Conservation (phyloP, 1,140 invertebrate species). For the Piezodorus guildinii region DNA sequence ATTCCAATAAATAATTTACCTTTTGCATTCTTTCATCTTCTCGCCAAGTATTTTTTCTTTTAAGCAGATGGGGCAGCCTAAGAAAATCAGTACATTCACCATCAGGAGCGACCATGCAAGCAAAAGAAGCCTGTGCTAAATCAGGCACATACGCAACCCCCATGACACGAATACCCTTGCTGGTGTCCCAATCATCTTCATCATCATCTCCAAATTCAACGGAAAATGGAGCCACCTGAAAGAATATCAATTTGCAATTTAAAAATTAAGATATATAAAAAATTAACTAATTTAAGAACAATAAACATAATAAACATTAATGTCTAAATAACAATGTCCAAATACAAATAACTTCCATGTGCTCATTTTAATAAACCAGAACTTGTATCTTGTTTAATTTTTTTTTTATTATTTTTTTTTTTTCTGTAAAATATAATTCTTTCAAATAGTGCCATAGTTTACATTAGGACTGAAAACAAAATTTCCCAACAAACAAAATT, state of each 20-base stretch:
- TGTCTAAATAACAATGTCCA: no score
- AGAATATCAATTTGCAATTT: background rate
- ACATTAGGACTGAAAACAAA: no score
- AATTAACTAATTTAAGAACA: no score
- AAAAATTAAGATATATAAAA: no score
- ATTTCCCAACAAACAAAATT: no score
- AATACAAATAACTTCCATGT: no score
- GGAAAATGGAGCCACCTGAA: constrained; percentile 65
- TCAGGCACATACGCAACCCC: constrained; percentile 80
- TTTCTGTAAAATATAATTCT: no score
- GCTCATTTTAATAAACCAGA: no score
- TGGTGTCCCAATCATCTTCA: constrained; percentile 82
- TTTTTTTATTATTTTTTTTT: no score
- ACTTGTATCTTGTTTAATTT: no score
- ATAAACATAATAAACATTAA: no score
- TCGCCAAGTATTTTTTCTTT: constrained; percentile 62
- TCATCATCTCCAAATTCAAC: constrained; percentile 70
- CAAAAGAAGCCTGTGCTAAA: constrained; percentile 75
- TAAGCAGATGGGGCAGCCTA: constrained; percentile 71
- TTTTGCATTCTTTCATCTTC: constrained; percentile 60
- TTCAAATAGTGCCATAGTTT: no score
- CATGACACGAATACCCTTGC: constrained; percentile 75
- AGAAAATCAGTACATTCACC: constrained; percentile 87
- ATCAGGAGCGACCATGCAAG: constrained; percentile 72
- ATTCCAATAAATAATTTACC: constrained; percentile 30